These are phyloP conservation scores for Triplophysa tibetana DNA, from an alignment of 2,113 vertebrate species.

Conservation along the genomic window DNA sequence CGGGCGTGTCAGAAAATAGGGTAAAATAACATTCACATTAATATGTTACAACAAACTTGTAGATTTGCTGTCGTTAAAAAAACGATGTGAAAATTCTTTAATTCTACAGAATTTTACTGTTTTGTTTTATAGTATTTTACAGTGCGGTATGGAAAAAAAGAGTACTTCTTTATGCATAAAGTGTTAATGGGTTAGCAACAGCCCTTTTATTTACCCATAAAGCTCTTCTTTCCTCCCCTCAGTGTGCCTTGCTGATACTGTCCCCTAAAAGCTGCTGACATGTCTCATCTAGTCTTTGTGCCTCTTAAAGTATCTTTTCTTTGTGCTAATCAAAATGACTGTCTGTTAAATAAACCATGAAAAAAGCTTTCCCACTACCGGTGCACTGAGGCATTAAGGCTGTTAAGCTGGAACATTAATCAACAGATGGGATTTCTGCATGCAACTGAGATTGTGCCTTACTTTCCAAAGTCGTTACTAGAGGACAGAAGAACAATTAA, in stretches of 20 bases:
- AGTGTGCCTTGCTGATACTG: constrained; percentile 72
- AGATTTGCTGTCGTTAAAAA: no score
- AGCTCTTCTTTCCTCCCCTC: constrained; percentile 39
- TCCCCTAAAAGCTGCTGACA: constrained; percentile 79
- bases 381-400: constrained; percentile 86
- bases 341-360: constrained; percentile 99
- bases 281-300: constrained; percentile 87
- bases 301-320: constrained; percentile 92
- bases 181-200: constrained; percentile 43
- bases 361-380: constrained; percentile 91
- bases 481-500: constrained; percentile 55
- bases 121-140: no score
- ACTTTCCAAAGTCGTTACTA: constrained; percentile 64
- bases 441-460: constrained; percentile 65
- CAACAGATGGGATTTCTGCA: constrained; percentile 84
- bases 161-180: neutral
- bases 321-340: constrained; percentile 94
- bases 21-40: no score
- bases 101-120: neutral
- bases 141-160: constrained; percentile 2
- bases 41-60: no score
- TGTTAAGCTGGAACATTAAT: constrained; percentile 81
- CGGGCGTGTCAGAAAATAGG: no score
- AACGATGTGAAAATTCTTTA: no score
- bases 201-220: constrained; percentile 18